Percentiles rank a stretch among this genome's conserved stretches.
Conservation (phyloP, 2,888 invertebrate species). For the Hemicrepidius hirtus region DNA sequence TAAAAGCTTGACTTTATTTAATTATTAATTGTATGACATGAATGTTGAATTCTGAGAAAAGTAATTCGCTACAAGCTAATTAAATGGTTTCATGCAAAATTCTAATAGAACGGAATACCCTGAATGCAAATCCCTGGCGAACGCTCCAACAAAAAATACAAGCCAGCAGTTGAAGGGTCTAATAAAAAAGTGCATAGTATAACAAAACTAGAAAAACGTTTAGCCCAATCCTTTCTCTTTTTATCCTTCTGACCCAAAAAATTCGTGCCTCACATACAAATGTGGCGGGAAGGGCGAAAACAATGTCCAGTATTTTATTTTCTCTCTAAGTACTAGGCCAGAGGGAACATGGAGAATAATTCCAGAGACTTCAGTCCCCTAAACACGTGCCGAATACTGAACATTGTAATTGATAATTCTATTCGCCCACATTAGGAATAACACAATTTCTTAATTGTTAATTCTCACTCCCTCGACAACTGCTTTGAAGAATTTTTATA, state of each 20-base stretch:
- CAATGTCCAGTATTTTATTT: constrained; percentile 64
- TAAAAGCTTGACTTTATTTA: background rate
- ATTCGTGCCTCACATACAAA: constrained; percentile 65
- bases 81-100: constrained; percentile 17
- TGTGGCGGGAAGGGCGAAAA: constrained; percentile 59
- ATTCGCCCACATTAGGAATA: constrained; percentile 67
- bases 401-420: constrained; percentile 64
- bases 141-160: constrained; percentile 35
- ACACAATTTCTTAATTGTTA: constrained; percentile 68
- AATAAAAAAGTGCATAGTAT: constrained; percentile 54
- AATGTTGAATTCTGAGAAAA: constrained; percentile 10
- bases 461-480: constrained; percentile 63
- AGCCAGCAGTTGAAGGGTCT: constrained; percentile 47
- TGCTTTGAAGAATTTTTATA: constrained; percentile 59
- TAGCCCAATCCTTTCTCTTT: constrained; percentile 60
- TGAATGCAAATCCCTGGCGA: constrained; percentile 33
- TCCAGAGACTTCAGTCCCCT: constrained; percentile 57
- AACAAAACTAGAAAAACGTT: constrained; percentile 55
- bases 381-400: constrained; percentile 61
- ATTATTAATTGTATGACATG: constrained; percentile 9
- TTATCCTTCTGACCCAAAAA: constrained; percentile 62
- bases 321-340: constrained; percentile 57
- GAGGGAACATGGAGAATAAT: constrained; percentile 59
- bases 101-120: constrained; percentile 23
- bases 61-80: constrained; percentile 21